Base-by-base conservation (phyloP, 2,113 vertebrate genomes). In the Zosterops lateralis region DNA sequence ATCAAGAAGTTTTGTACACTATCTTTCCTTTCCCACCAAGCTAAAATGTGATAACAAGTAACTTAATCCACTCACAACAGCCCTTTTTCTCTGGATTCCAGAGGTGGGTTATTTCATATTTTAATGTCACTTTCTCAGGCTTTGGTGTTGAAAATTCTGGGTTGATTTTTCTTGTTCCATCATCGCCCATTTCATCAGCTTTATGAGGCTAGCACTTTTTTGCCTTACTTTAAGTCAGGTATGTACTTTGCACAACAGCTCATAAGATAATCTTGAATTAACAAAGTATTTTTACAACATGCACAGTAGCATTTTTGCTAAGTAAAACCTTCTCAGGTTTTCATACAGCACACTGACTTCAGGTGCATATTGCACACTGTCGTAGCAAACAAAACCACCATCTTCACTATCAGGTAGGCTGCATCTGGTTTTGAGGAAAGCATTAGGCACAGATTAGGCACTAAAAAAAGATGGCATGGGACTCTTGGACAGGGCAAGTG, bases 331-430 rank as follows among this genome's bases (percentile, higher is more conserved):
- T 36, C 4, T 14, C 15, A 54, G 9, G 19, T 32, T 81, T 92
- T 73, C 54, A 38, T 44, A 24, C 0, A 4, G 14, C 16, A 74
- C 12, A 5, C 13, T 60, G 47, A 78, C 11, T 61, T 70, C 12
- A 50, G 15, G 14, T 32, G 14, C 10, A 25, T 36, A 28, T 12
- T 34, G 6, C 1, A 9, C 12, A 6, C 7, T 31, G 28, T 14
- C 4, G 0, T 0, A 29, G 38, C 6, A 76, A 57, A 61, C 6
- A n/a, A 14, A 44, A 7, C 34, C 22, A 10, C 38, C 67, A 16
- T 34, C 4, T 20, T 6, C 5, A 16, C 4, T 29, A 2, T 12
- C 12, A 65, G 10, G 12, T 3, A 75, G 29, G 4, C 28, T 61
- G 28, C 7, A 31, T 28, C 29, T 54, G 29, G 34, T 54, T 22